These are phyloP conservation scores for Stramonita haemastoma DNA, from an alignment of 2,888 invertebrate species.

Conservation along the genomic window DNA sequence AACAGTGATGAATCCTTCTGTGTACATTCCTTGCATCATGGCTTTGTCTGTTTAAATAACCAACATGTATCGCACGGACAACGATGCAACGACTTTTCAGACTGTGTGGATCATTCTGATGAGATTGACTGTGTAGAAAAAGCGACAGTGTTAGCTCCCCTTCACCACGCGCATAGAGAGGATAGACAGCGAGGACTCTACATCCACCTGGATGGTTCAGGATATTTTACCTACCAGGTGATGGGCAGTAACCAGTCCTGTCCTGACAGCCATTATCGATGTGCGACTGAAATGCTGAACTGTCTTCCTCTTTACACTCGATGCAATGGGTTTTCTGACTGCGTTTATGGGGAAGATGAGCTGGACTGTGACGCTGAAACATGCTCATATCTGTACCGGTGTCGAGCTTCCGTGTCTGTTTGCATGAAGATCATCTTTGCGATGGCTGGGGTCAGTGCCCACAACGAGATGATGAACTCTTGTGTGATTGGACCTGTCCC, in stretches of 20 bases:
- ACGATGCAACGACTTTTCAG: neutral
- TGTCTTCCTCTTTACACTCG: constrained; percentile 13
- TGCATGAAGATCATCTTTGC: neutral
- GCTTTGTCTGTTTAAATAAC: neutral
- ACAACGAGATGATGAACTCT: neutral
- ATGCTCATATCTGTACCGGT: neutral
- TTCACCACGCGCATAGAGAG: fast-evolving
- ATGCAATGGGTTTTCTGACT: constrained; percentile 9
- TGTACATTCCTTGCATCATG: too few relatives aligned
- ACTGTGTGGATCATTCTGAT: constrained; percentile 10
- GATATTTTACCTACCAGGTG: neutral
- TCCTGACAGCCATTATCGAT: constrained; percentile 8
- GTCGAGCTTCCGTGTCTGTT: neutral
- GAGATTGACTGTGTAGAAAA: neutral
- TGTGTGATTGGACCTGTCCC: neutral
- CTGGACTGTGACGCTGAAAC: neutral
- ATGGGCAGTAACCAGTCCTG: neutral
- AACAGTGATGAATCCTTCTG: constrained; percentile 21
- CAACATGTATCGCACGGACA: neutral
- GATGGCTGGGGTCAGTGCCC: constrained; percentile 21
- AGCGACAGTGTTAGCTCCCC: neutral
- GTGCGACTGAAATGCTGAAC: neutral
- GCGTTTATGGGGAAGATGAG: constrained; percentile 3
- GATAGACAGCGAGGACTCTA: neutral
- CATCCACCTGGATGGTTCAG: neutral